Base-by-base conservation (phyloP, 2,113 vertebrate genomes). In the Laticauda laticaudata region DNA sequence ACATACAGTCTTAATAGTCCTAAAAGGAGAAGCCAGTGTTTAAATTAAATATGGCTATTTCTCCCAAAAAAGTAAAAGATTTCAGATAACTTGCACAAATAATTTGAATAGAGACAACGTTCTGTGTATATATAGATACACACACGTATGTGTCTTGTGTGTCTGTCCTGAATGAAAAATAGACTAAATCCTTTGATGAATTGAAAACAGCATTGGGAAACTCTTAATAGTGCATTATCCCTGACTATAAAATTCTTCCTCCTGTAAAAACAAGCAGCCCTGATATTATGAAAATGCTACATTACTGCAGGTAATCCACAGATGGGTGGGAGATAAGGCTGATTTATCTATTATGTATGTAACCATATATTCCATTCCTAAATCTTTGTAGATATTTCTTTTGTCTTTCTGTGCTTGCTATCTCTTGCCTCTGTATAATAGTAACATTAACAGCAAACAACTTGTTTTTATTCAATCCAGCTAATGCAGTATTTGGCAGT, bases 401-500 rank as follows among this genome's bases (percentile, higher is more conserved):
- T 95, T 81, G 92, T 97, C 69, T 95, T 95, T 57, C 69, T 43
- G 90, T 18, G 43, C 91, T 75, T 91, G 53, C 57, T 96, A 54
- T 94, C 93, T 94, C 39, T 21, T 93, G 10, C 90, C 87, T 94
- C 8, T 93, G 92, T 95, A 93, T 93, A 96, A 95, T 93, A 61
- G 61, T 91, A 95, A 93, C 86, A 95, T 95, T 95, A 96, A 94
- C 90, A 93, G 69, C 48, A 94, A 97, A 95, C 81, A 95, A 94
- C 87, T 91, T 0, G 0, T 93, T 96, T 97, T 96, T 96, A 48
- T 54, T n/a, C 94, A 96, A 96, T 96, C 69, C 91, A 93, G 96
- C 94, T 94, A 96, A 95, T 96, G 95, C 91, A 94, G 91, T 94
- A 86, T 94, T 96, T 96, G 96, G 94, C 95, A 96, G 91, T 93